phyloP scores from a whole-genome alignment of 2,113 vertebrate species.

The Alligator sinensis region DNA sequence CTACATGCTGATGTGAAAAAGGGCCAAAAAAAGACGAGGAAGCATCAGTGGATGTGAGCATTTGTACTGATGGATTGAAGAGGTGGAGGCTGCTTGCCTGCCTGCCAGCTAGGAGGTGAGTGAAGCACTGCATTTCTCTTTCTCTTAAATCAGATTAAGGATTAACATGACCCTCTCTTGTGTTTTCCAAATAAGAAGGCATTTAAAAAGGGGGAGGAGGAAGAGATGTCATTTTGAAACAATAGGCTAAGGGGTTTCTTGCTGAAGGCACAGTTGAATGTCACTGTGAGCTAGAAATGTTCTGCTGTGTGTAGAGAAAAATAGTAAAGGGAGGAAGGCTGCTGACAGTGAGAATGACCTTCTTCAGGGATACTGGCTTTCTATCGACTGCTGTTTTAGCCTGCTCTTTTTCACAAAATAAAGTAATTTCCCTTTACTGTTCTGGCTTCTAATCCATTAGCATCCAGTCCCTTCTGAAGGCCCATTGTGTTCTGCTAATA shows the following conservation, averaged over 20 bases:
- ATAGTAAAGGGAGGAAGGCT: slow-evolving; percentile 28
- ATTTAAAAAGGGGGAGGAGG: background rate
- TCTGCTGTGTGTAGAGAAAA: background rate
- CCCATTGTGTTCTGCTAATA: background rate
- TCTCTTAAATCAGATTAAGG: background rate
- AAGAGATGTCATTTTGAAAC: background rate
- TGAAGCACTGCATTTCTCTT: slow-evolving; percentile 7
- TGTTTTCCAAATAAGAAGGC: background rate
- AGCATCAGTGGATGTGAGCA: slow-evolving; percentile 26
- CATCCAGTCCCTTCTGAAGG: background rate
- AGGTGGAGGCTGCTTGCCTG: slow-evolving; percentile 28
- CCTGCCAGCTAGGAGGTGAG: slow-evolving; percentile 51
- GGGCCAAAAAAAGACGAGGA: slow-evolving; percentile 28
- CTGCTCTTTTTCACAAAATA: slow-evolving; percentile 6
- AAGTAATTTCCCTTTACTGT: background rate
- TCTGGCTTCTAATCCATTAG: background rate
- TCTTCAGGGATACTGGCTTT: slow-evolving; percentile 60
- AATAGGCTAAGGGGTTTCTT: background rate
- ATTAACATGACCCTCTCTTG: rapidly evolving
- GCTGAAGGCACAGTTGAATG: slow-evolving; percentile 16
- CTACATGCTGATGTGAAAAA: slow-evolving; percentile 39
- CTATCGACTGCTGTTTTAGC: slow-evolving; percentile 23
- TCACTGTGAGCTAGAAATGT: slow-evolving; percentile 19
- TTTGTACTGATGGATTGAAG: slow-evolving; percentile 30
- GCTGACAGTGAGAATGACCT: slow-evolving; percentile 68